Evolutionary conservation across 2,797 vertebrate genomes (phyloP).

Genomic region (Chelmon rostratus): DNA sequence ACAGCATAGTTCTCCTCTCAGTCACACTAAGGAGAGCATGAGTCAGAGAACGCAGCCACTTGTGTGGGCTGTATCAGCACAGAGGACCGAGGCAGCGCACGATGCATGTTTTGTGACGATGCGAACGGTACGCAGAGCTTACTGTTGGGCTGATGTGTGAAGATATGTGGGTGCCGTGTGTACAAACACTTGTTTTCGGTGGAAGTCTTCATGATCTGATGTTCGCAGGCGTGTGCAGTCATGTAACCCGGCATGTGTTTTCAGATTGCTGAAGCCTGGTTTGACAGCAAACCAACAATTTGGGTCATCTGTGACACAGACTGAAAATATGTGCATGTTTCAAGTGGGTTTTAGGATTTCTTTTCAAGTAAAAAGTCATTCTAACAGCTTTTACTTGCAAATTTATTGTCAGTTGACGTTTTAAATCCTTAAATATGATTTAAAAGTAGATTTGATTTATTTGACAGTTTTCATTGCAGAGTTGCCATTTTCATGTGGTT

Average conservation of each 20-base stretch:
- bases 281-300: constrained; percentile 72
- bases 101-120: constrained; percentile 19
- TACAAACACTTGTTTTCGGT: constrained; percentile 6
- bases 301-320: constrained; percentile 48
- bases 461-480: background rate
- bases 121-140: constrained; percentile 21
- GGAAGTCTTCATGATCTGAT: constrained; percentile 58
- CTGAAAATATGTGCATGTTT: constrained; percentile 41
- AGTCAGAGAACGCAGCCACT: constrained; percentile 47
- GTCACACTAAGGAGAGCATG: constrained; percentile 24
- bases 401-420: background rate
- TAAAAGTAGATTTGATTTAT: background rate
- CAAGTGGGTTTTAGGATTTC: constrained; percentile 17
- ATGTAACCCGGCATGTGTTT: constrained; percentile 67
- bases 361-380: background rate
- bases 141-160: constrained; percentile 30
- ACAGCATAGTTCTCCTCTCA: constrained; percentile 30
- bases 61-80: constrained; percentile 34
- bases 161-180: constrained; percentile 30
- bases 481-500: background rate
- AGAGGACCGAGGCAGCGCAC: constrained; percentile 7
- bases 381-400: constrained; percentile 1
- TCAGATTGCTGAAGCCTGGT: constrained; percentile 67
- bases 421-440: background rate
- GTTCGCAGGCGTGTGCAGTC: constrained; percentile 71